A percentile compares a stretch with the other conserved stretches of the same genome.
phyloP scores from a whole-genome alignment of 2,797 vertebrate genomes.

The Poliocrania exsul region DNA sequence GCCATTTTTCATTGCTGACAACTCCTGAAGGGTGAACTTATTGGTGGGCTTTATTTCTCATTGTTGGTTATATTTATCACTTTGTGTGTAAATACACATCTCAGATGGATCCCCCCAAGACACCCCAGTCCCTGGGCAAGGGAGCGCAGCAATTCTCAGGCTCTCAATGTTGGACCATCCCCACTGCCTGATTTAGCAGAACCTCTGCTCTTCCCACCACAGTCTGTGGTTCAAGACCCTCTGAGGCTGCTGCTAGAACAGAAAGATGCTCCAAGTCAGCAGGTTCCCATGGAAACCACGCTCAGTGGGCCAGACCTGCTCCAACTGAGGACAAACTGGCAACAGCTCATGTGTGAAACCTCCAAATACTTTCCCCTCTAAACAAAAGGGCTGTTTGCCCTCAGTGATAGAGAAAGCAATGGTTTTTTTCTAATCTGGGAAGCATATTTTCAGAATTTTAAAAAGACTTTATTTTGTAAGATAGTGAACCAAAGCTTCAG shows the following conservation, averaged over 20 bases:
- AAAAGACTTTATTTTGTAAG: not conserved
- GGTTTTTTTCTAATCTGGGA: not conserved
- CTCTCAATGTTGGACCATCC: accelerated
- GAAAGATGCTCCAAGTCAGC: not conserved
- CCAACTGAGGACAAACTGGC: not conserved
- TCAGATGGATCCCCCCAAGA: accelerated
- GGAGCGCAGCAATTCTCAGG: not conserved
- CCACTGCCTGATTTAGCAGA: not conserved
- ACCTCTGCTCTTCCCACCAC: not conserved
- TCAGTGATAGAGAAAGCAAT: not conserved
- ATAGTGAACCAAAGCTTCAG: not conserved
- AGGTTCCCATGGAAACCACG: not conserved
- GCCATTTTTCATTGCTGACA: not conserved
- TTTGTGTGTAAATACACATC: too few relatives aligned
- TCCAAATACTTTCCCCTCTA: not conserved
- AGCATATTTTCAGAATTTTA: not conserved
- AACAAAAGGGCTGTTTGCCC: not conserved
- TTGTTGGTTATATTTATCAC: not conserved
- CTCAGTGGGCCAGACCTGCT: not conserved
- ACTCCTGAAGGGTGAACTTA: not conserved
- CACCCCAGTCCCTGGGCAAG: not conserved
- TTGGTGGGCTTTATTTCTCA: not conserved
- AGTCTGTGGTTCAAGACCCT: not conserved
- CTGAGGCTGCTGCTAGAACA: not conserved
- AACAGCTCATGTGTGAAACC: not conserved